Evolutionary conservation across 2,797 vertebrate species (phyloP).

Genomic region (Menidia menidia): DNA sequence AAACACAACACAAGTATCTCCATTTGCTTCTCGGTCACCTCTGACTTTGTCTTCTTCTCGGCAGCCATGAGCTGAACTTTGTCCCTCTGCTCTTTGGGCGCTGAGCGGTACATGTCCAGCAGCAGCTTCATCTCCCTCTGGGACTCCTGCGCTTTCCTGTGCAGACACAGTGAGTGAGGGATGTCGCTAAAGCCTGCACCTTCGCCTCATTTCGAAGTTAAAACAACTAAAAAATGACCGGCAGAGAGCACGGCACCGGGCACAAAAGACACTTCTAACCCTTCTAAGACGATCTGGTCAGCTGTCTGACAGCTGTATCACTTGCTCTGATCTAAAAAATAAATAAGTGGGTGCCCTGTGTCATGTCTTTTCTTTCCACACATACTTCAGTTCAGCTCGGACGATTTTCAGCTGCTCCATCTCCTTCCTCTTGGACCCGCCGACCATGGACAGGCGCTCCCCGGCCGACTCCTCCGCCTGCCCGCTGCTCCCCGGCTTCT

Average conservation of each 20-base stretch:
- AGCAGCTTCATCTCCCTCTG: conserved; percentile 98
- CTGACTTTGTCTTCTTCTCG: conserved; percentile 96
- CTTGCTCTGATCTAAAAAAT: too few relatives aligned
- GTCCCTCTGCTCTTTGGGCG: conserved; percentile 97
- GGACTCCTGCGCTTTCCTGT: conserved; percentile 96
- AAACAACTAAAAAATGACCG: not conserved
- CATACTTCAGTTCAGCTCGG: conserved; percentile 93
- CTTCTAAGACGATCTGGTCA: too few relatives aligned
- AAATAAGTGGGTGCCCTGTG: too few relatives aligned
- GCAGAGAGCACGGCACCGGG: too few relatives aligned
- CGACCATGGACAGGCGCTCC: conserved; percentile 80
- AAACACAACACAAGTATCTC: not conserved
- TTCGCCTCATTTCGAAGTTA: not conserved
- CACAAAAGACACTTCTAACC: too few relatives aligned
- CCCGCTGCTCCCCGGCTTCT: conserved; percentile 79
- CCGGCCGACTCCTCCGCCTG: conserved; percentile 75
- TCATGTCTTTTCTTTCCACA: not conserved
- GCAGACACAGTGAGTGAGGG: conserved; percentile 10
- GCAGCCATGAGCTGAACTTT: conserved; percentile 99
- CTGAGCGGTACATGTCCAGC: conserved; percentile 96
- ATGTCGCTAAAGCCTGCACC: too few relatives aligned
- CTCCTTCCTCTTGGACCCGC: conserved; percentile 93
- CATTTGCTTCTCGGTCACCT: conserved; percentile 80
- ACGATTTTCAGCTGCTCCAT: conserved; percentile 93
- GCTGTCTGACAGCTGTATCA: too few relatives aligned